Conservation (phyloP, 2,888 invertebrate species). For the Protodeltote pygarga region DNA sequence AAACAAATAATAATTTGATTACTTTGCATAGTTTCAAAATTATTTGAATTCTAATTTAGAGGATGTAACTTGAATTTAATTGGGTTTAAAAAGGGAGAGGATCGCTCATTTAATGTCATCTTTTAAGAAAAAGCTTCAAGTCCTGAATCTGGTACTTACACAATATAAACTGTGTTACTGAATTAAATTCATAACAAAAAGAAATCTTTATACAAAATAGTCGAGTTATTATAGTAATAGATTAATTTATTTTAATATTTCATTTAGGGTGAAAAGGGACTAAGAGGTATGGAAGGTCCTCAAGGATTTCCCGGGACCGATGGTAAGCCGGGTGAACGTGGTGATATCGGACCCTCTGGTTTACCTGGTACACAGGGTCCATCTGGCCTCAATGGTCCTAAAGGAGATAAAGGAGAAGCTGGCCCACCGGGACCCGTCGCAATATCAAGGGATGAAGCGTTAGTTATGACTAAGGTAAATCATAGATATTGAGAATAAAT, state of each 20-base stretch:
- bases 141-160: no score
- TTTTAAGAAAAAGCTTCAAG: no score
- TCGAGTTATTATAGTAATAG: not conserved
- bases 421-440: conserved; percentile 90
- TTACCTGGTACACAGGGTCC: conserved; percentile 90
- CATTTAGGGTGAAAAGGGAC: conserved; percentile 88
- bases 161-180: no score
- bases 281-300: conserved; percentile 88
- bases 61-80: no score
- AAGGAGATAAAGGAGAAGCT: conserved; percentile 90
- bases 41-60: no score
- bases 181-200: no score
- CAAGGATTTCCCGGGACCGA: conserved; percentile 89
- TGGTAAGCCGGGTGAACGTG: conserved; percentile 89
- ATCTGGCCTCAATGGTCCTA: conserved; percentile 88
- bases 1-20: no score
- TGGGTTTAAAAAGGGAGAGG: no score
- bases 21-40: no score
- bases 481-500: not conserved
- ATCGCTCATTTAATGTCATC: no score
- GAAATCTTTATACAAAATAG: no score
- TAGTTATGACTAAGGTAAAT: conserved; percentile 86
- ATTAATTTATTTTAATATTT: conserved; percentile 3
- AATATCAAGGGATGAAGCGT: conserved; percentile 87
- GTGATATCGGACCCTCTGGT: conserved; percentile 91